phyloP scores from a whole-genome alignment of 2,888 invertebrate genomes.

The Ophion ellenae region DNA sequence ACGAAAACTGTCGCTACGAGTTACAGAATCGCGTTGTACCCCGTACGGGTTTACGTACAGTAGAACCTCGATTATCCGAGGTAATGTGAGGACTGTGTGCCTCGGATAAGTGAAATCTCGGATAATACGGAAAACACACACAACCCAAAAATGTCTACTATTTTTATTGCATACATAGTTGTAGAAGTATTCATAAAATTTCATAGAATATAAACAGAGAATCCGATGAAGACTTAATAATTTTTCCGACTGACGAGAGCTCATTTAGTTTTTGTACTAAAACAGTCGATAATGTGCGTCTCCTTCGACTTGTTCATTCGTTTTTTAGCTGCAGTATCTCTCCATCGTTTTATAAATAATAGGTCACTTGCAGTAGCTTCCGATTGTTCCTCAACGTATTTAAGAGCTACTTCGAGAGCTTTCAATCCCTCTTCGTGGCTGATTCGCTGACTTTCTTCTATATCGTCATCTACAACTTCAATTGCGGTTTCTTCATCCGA shows the following conservation, averaged over 20 bases:
- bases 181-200: neutral
- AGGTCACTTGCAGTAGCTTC: slow-evolving; percentile 58
- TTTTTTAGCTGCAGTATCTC: slow-evolving; percentile 64
- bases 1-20: no score
- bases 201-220: slow-evolving; percentile 19
- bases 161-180: neutral
- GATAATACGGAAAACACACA: slow-evolving; percentile 23
- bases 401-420: slow-evolving; percentile 60
- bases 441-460: slow-evolving; percentile 36
- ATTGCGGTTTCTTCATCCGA: no score
- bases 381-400: slow-evolving; percentile 49
- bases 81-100: slow-evolving; percentile 21
- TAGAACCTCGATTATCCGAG: slow-evolving; percentile 25
- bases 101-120: slow-evolving; percentile 28
- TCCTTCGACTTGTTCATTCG: slow-evolving; percentile 55
- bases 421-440: slow-evolving; percentile 51
- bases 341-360: slow-evolving; percentile 61
- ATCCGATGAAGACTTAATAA: neutral
- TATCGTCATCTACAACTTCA: neutral
- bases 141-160: neutral
- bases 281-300: slow-evolving; percentile 47
- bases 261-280: neutral
- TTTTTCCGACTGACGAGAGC: neutral
- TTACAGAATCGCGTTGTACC: no score
- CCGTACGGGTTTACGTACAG: neutral